phyloP scores from a whole-genome alignment of 2,888 invertebrate genomes.

The Vannuccia rotundouncinata region DNA sequence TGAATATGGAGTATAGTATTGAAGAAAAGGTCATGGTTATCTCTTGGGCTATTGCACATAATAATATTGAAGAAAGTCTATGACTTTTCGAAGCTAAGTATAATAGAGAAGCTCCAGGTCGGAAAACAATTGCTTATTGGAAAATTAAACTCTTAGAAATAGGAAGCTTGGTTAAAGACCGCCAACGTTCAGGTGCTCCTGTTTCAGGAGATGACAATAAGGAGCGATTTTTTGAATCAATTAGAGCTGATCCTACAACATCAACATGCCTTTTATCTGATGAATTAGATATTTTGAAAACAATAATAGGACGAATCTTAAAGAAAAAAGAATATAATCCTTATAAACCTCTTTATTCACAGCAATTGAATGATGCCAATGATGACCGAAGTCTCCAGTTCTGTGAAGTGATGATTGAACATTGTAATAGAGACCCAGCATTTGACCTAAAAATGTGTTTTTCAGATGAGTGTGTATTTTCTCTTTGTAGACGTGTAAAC shows the following conservation, averaged over 20 bases:
- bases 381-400: not conserved
- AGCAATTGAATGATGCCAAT: not conserved
- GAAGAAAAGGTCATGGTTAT: not conserved
- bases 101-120: not conserved
- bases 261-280: not conserved
- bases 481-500: not conserved
- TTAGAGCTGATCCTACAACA: not conserved
- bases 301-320: not conserved
- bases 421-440: not conserved
- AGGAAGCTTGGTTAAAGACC: not conserved
- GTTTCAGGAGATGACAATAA: not conserved
- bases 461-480: not conserved
- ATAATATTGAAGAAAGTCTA: not conserved
- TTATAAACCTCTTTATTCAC: not conserved
- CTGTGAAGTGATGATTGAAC: not conserved
- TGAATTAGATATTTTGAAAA: not conserved
- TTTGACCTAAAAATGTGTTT: not conserved
- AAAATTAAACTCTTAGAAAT: not conserved
- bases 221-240: not conserved
- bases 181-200: not conserved
- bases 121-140: not conserved
- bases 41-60: not conserved
- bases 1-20: not conserved
- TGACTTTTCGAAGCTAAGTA: not conserved
- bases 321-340: not conserved